A percentile compares a stretch with the other conserved stretches of the same genome.
Conservation (phyloP, 1,140 invertebrate genomes). For the Neotoxoptera formosana region DNA sequence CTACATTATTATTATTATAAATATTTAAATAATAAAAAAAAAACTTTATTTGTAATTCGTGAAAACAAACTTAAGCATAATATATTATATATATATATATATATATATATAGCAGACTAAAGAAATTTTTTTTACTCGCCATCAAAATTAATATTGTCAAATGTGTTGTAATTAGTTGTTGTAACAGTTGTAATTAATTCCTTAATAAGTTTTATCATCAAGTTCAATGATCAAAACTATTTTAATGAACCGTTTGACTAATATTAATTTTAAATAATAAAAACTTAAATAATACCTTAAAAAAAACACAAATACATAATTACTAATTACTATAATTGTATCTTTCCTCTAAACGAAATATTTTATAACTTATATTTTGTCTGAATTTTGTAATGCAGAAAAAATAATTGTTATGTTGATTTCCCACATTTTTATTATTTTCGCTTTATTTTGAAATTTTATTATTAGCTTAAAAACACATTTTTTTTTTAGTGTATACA, state of each 20-base stretch:
- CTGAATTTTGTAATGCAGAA: constrained; percentile 54
- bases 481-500: constrained; percentile 55
- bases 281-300: constrained; percentile 21
- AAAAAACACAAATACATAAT: constrained; percentile 37
- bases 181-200: constrained; percentile 1
- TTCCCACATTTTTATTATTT: constrained; percentile 56
- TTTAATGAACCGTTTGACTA: constrained; percentile 37
- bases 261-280: constrained; percentile 41
- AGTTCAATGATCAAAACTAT: constrained; percentile 48
- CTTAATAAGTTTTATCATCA: constrained; percentile 33
- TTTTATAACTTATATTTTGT: constrained; percentile 53
- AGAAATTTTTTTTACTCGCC: constrained; percentile 39
- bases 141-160: constrained; percentile 52
- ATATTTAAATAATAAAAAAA: constrained; percentile 52
- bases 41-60: constrained; percentile 52
- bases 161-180: too few relatives aligned
- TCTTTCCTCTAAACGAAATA: constrained; percentile 49
- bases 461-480: constrained; percentile 56
- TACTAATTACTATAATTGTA: constrained; percentile 47
- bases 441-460: constrained; percentile 57
- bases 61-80: constrained; percentile 51
- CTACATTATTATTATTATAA: constrained; percentile 56
- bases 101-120: constrained; percentile 41
- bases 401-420: constrained; percentile 54
- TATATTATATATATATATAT: not conserved